phyloP scores from a whole-genome alignment of 1,140 invertebrate genomes.

The Drosophila novamexicana region DNA sequence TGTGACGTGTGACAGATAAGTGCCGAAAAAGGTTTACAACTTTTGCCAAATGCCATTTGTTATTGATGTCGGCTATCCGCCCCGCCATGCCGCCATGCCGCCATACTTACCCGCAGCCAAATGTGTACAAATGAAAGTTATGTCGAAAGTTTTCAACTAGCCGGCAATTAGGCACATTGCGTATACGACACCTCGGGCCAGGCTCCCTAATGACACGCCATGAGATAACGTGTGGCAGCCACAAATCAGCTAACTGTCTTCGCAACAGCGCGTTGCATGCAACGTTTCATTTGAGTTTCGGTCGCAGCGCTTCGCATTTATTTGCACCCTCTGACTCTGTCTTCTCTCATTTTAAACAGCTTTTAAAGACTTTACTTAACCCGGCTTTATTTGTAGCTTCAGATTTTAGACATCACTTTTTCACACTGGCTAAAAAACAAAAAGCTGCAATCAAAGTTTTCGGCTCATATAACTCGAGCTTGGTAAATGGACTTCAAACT shows the following conservation, averaged over 20 bases:
- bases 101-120: conserved; percentile 18
- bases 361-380: not conserved
- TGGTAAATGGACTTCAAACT: no score
- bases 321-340: no score
- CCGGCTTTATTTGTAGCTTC: no score
- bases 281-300: not conserved
- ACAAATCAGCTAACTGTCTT: not conserved
- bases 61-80: conserved; percentile 57
- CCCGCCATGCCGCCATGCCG: not conserved
- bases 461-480: no score
- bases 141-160: conserved; percentile 36
- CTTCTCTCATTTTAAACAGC: not conserved
- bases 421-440: no score
- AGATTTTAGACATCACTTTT: no score
- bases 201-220: not conserved
- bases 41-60: conserved; percentile 76
- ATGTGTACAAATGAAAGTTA: conserved; percentile 50
- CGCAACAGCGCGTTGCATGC: not conserved
- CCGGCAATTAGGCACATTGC: conserved; percentile 43
- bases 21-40: conserved; percentile 83
- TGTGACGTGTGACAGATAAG: conserved; percentile 82
- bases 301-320: no score
- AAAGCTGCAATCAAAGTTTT: no score
- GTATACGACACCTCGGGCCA: conserved; percentile 33
- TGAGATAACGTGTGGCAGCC: not conserved